Evolutionary conservation across 1,140 invertebrate genomes (phyloP).

Genomic region (Araneus ventricosus): DNA sequence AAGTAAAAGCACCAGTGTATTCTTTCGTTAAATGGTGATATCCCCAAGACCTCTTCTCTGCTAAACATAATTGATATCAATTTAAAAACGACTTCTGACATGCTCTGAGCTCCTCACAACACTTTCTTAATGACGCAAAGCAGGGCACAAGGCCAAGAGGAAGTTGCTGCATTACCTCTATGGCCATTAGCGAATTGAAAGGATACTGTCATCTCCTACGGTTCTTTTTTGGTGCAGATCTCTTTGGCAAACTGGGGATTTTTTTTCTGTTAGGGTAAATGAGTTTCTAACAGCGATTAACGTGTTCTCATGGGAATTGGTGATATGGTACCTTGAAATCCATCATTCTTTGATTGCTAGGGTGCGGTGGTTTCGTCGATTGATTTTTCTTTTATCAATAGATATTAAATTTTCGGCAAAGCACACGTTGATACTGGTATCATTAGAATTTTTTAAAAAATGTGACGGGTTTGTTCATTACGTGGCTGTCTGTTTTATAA

Average conservation of each 20-base stretch:
- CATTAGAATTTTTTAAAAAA: too few species aligned
- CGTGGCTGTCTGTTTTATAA: too few species aligned
- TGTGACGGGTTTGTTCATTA: too few species aligned
- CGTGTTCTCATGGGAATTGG: background rate
- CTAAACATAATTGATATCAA: conserved; percentile 15
- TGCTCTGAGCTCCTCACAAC: background rate
- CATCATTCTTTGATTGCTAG: background rate
- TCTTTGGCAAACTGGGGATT: background rate
- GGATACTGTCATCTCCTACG: conserved; percentile 27
- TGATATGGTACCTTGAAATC: background rate
- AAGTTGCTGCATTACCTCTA: conserved; percentile 35
- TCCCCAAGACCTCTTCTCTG: background rate
- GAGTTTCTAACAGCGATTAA: conserved; percentile 1
- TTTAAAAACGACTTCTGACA: background rate
- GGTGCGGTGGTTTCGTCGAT: background rate
- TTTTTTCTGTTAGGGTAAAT: background rate
- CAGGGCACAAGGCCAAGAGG: conserved; percentile 35
- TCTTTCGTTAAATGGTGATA: background rate
- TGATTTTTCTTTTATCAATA: too few species aligned
- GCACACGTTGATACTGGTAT: too few species aligned
- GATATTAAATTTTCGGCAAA: too few species aligned
- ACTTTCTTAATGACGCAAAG: conserved; percentile 10
- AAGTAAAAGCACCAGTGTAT: background rate
- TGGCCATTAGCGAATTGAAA: conserved; percentile 45
- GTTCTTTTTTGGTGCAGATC: background rate